Conservation (phyloP, 2,888 invertebrate genomes). For the Eristalinus sepulchralis region DNA sequence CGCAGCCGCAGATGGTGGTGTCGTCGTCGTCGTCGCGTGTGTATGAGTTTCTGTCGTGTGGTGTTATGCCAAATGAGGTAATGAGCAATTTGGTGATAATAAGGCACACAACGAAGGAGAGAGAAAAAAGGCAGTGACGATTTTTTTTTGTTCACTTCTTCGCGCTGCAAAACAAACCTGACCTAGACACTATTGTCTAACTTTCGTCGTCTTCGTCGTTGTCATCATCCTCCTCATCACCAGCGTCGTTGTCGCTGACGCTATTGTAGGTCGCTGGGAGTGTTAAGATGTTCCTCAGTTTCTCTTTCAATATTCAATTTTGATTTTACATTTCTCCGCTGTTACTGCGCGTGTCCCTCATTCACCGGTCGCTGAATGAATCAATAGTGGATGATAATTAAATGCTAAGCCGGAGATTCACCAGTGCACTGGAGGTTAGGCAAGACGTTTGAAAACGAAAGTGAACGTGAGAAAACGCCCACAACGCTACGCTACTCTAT, state of each 20-base stretch:
- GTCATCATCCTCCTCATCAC: not conserved
- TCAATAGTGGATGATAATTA: constrained; percentile 64
- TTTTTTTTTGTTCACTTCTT: constrained; percentile 36
- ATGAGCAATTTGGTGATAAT: constrained; percentile 55
- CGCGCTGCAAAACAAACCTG: constrained; percentile 56
- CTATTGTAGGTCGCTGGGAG: not conserved
- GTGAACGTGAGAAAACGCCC: constrained; percentile 53
- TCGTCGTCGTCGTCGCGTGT: no score
- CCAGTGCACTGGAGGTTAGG: not conserved
- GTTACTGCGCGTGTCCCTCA: not conserved
- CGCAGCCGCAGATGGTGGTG: not conserved
- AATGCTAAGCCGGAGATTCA: constrained; percentile 22
- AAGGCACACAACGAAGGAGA: constrained; percentile 13
- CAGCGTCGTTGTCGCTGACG: not conserved
- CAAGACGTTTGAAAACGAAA: constrained; percentile 26
- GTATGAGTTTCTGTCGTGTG: not conserved
- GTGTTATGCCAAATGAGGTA: constrained; percentile 58
- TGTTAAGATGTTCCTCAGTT: constrained; percentile 57
- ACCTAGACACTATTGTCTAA: constrained; percentile 70
- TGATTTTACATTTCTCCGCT: constrained; percentile 23
- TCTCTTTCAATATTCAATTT: constrained; percentile 25
- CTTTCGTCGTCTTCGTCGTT: constrained; percentile 33
- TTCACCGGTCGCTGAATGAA: constrained; percentile 15
- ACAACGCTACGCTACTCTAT: not conserved
- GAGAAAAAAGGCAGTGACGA: constrained; percentile 10